Conservation (phyloP, 2,797 vertebrate genomes). For the Sternarchorhynchus goeldii region DNA sequence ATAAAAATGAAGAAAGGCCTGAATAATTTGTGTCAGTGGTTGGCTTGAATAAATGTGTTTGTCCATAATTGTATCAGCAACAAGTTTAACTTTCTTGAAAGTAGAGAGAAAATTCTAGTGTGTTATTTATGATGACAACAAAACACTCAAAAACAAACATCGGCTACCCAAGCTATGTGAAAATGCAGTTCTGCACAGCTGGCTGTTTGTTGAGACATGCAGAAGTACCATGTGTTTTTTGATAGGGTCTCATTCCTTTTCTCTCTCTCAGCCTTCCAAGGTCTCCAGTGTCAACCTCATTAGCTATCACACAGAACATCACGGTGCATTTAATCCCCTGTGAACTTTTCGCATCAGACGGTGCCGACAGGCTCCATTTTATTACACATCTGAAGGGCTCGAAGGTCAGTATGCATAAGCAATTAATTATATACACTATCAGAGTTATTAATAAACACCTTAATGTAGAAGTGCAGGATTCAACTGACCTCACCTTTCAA, state of each 20-base stretch:
- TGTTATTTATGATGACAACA: too few relatives aligned
- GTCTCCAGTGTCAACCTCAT: slow-evolving; percentile 59
- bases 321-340: slow-evolving; percentile 68
- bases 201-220: background rate
- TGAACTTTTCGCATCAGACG: slow-evolving; percentile 64
- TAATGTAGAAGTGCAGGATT: slow-evolving; percentile 51
- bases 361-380: slow-evolving; percentile 60
- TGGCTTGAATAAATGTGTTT: too few relatives aligned
- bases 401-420: slow-evolving; percentile 64
- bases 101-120: too few relatives aligned
- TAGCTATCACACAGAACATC: slow-evolving; percentile 61
- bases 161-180: background rate
- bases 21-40: too few relatives aligned
- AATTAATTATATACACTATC: slow-evolving; percentile 75
- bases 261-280: slow-evolving; percentile 41
- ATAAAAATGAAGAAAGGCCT: too few relatives aligned
- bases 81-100: too few relatives aligned
- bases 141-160: too few relatives aligned
- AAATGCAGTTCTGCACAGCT: background rate
- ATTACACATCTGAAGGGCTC: slow-evolving; percentile 61
- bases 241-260: slow-evolving; percentile 1
- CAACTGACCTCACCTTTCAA: slow-evolving; percentile 67
- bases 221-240: background rate
- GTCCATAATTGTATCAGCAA: too few relatives aligned
- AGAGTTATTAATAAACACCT: slow-evolving; percentile 76